phyloP scores from a whole-genome alignment of 2,888 invertebrate genomes.

The Bombylius major region DNA sequence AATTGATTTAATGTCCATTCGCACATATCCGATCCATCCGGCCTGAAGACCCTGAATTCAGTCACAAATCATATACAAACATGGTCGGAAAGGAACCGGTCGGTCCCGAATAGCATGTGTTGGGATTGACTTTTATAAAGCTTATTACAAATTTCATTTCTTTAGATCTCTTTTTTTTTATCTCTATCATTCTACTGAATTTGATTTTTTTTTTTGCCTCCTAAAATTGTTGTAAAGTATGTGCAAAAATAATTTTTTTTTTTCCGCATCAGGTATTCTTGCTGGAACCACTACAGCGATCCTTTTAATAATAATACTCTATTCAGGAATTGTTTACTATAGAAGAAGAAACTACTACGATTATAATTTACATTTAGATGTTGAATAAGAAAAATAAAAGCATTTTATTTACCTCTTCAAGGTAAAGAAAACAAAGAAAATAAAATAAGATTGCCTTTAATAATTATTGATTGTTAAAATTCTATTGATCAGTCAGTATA shows the following conservation, averaged over 20 bases:
- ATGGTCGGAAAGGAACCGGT: too few relatives aligned
- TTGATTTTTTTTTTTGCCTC: neutral
- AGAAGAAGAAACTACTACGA: slow-evolving; percentile 28
- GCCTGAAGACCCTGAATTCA: too few relatives aligned
- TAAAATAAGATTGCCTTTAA: too few relatives aligned
- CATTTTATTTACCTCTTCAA: too few relatives aligned
- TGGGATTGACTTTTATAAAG: too few relatives aligned
- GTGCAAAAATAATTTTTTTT: too few relatives aligned
- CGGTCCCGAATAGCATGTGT: too few relatives aligned
- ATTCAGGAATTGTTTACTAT: slow-evolving; percentile 26
- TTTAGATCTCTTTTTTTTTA: neutral
- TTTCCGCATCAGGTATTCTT: slow-evolving; percentile 20
- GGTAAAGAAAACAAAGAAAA: too few relatives aligned
- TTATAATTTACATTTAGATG: slow-evolving; percentile 21
- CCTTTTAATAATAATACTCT: slow-evolving; percentile 20
- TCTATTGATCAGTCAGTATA: too few relatives aligned
- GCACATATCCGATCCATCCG: neutral
- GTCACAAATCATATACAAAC: too few relatives aligned
- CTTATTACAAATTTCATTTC: neutral
- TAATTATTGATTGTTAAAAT: too few relatives aligned
- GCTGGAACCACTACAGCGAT: slow-evolving; percentile 25
- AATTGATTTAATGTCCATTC: neutral
- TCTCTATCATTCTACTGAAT: neutral
- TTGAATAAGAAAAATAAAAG: neutral
- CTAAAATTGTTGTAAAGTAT: too few relatives aligned